A percentile compares a stretch with the other conserved stretches of the same genome.
Conservation (phyloP, 2,797 vertebrate genomes). For the Ceyx erithaca region DNA sequence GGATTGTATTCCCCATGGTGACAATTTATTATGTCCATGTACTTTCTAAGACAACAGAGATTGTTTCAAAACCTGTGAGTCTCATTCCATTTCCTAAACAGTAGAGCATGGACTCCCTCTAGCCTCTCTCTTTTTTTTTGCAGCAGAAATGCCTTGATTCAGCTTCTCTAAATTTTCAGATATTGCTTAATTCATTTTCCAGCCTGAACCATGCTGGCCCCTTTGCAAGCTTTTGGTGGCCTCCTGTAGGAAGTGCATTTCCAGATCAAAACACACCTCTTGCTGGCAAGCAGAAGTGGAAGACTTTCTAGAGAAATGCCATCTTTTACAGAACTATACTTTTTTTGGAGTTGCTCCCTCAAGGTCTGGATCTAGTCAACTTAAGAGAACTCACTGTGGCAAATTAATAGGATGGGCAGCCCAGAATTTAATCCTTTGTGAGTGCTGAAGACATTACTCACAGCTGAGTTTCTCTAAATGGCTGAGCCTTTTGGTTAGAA, state of each 20-base stretch:
- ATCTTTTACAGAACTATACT: not conserved
- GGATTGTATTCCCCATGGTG: not conserved
- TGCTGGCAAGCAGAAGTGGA: slow-evolving; percentile 8
- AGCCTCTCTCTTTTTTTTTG: slow-evolving; percentile 52
- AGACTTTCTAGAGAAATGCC: slow-evolving; percentile 29
- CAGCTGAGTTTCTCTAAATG: slow-evolving; percentile 46
- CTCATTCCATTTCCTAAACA: slow-evolving; percentile 25
- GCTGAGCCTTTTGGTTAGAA: slow-evolving; percentile 51
- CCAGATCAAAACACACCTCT: slow-evolving; percentile 53
- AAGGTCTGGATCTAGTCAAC: not conserved
- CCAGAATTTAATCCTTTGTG: not conserved
- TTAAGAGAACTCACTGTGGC: not conserved
- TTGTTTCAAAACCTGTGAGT: not conserved
- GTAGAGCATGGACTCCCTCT: slow-evolving; percentile 63
- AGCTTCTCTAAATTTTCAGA: slow-evolving; percentile 2
- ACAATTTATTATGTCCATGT: not conserved
- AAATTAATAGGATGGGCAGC: not conserved
- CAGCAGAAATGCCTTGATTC: slow-evolving; percentile 22
- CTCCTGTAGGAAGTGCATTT: slow-evolving; percentile 52
- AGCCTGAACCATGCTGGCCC: not conserved
- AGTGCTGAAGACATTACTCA: slow-evolving; percentile 55
- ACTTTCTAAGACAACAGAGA: not conserved
- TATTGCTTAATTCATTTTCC: slow-evolving; percentile 11
- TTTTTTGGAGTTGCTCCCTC: slow-evolving; percentile 22
- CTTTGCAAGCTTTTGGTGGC: slow-evolving; percentile 33